phyloP scores from a whole-genome alignment of 2,888 invertebrate genomes.

The Philaethria dido region DNA sequence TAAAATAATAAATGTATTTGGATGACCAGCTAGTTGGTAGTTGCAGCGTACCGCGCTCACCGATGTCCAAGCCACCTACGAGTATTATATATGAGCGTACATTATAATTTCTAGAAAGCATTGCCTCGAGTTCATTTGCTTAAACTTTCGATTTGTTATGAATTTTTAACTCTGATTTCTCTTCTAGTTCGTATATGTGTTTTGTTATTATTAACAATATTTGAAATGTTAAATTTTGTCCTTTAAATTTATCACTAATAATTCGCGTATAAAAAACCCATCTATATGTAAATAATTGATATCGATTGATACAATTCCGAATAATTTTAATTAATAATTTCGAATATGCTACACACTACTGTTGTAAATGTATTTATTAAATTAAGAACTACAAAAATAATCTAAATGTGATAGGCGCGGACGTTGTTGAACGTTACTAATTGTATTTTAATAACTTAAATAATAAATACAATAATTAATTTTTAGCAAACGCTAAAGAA shows the following conservation, averaged over 20 bases:
- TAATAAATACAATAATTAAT: slow-evolving; percentile 5
- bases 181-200: slow-evolving; percentile 49
- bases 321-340: not conserved
- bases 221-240: not conserved
- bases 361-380: too few relatives aligned
- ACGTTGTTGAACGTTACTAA: too few relatives aligned
- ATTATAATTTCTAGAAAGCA: slow-evolving; percentile 76
- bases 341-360: too few relatives aligned
- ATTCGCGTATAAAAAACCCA: not conserved
- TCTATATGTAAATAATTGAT: not conserved
- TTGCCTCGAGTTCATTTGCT: slow-evolving; percentile 69
- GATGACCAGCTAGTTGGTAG: not conserved
- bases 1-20: not conserved
- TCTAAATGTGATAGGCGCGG: not conserved
- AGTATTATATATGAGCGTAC: slow-evolving; percentile 49
- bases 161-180: slow-evolving; percentile 67
- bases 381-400: too few relatives aligned
- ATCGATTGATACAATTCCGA: not conserved
- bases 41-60: not conserved
- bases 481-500: slow-evolving; percentile 53
- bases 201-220: slow-evolving; percentile 9
- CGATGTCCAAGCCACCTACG: slow-evolving; percentile 16
- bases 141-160: slow-evolving; percentile 78
- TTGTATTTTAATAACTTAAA: slow-evolving; percentile 4
- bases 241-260: not conserved